Conservation (phyloP, 2,797 vertebrate species). For the Tarsius wallacei region DNA sequence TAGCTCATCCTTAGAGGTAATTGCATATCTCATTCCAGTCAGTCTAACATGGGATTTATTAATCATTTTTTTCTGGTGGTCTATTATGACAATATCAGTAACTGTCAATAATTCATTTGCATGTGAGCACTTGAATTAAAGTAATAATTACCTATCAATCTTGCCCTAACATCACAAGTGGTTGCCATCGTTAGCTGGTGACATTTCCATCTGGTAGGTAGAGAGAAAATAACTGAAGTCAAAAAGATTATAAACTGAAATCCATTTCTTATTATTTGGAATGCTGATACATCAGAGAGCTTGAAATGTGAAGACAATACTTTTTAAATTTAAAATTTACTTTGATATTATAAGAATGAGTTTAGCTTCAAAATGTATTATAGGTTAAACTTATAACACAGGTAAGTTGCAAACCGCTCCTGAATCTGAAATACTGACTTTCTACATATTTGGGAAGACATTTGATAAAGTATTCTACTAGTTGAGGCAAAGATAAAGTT, state of each 20-base stretch:
- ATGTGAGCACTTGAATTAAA: conserved; percentile 74
- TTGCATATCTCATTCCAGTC: conserved; percentile 76
- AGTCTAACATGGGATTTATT: conserved; percentile 73
- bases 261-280: conserved; percentile 13
- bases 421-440: not conserved
- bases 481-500: not conserved
- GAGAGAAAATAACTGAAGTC: conserved; percentile 67
- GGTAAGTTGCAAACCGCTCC: not conserved
- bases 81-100: conserved; percentile 83
- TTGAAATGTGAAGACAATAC: not conserved
- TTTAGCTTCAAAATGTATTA: conserved; percentile 11
- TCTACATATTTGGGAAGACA: not conserved
- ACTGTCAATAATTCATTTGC: conserved; percentile 79
- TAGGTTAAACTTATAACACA: not conserved
- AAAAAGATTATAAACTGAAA: conserved; percentile 67
- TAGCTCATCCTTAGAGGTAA: conserved; percentile 73
- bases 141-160: conserved; percentile 85
- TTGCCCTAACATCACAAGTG: conserved; percentile 74
- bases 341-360: not conserved
- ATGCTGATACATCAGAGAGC: conserved; percentile 8
- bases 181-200: conserved; percentile 80
- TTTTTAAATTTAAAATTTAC: not conserved
- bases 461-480: not conserved
- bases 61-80: conserved; percentile 73
- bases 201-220: conserved; percentile 76